Evolutionary conservation across 1,140 invertebrate genomes (phyloP), one percentile per base, ranked within the genome.

Genomic region (Lordiphosa stackelbergi): DNA sequence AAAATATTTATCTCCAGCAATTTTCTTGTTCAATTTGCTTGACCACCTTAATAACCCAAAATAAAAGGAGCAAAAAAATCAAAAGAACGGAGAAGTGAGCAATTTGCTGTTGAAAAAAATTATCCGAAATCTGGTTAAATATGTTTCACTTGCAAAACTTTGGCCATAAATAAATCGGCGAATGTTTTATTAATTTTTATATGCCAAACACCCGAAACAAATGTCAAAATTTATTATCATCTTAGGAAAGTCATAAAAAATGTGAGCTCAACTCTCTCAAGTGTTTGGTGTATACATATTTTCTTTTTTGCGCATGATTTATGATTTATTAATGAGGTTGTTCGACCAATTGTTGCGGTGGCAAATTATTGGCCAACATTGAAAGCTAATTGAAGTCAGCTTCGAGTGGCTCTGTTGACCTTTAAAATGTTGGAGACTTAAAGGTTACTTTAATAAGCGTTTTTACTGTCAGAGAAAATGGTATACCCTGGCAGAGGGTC

Each of bases 271-370:
- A 53, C 47, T 63, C 46, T 9, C n/a, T 19, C 19, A 24, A 42
- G 46, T 41, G 34, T 41, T 45, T 53, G 38, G 34, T 60, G 51
- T 51, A 58, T 45, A 22, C 46, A 45, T 40, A 31, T 72, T 51
- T 53, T 36, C 12, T 45, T 69, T 69, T 55, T 66, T 53, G 47
- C 74, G 74, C 74, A 79, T 79, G 61, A 79, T 63, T 73, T 78
- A 70, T 78, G 68, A 79, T 79, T 78, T 78, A 78, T 73, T 79
- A 78, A 78, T 73, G 66, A 70, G 43, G 61, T 61, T 58, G 53
- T 16, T 37, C 46, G 42, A 28, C 28, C 28, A 68, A 78, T 73
- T 66, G 69, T 53, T 47, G 64, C 69, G 64, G 31, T 43, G 66
- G 47, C 34, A 63, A 59, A 49, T 54, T 54, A 35, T 65, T 65